These are phyloP conservation scores for Cataglyphis livida DNA, from an alignment of 2,888 invertebrate species.

Conservation along the genomic window DNA sequence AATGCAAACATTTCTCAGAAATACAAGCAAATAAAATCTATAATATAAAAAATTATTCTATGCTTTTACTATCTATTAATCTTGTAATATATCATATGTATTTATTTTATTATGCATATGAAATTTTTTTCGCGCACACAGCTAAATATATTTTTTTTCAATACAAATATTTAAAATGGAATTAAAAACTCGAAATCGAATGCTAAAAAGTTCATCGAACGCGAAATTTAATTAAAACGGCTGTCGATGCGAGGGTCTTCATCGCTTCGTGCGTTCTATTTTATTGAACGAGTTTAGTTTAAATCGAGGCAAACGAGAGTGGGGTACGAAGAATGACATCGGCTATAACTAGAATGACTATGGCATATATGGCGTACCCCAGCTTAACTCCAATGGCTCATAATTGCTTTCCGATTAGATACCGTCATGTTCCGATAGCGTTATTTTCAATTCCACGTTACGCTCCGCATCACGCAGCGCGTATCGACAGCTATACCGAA, in stretches of 20 bases:
- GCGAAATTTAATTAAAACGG: conserved; percentile 48
- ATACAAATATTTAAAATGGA: background rate
- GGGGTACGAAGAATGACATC: conserved; percentile 21
- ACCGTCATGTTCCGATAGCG: conserved; percentile 56
- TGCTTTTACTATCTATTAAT: background rate
- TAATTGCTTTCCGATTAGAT: conserved; percentile 72
- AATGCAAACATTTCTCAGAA: background rate
- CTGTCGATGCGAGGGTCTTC: conserved; percentile 13
- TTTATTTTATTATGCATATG: background rate
- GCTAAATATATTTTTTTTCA: background rate
- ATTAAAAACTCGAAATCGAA: conserved; percentile 23
- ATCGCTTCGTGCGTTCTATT: conserved; percentile 36
- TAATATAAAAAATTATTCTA: background rate
- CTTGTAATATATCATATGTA: background rate
- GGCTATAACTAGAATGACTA: conserved; percentile 31
- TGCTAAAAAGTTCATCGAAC: conserved; percentile 38
- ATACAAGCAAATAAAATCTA: background rate
- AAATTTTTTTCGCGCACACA: background rate
- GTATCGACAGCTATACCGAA: conserved; percentile 71
- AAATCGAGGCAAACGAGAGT: conserved; percentile 17
- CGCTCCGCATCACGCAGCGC: conserved; percentile 25
- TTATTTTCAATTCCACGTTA: conserved; percentile 60
- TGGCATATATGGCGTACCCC: conserved; percentile 11
- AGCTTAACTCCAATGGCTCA: conserved; percentile 50
- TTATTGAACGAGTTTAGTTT: conserved; percentile 35